Conservation (phyloP, 1,140 invertebrate genomes). For the Eriosoma lanigerum region DNA sequence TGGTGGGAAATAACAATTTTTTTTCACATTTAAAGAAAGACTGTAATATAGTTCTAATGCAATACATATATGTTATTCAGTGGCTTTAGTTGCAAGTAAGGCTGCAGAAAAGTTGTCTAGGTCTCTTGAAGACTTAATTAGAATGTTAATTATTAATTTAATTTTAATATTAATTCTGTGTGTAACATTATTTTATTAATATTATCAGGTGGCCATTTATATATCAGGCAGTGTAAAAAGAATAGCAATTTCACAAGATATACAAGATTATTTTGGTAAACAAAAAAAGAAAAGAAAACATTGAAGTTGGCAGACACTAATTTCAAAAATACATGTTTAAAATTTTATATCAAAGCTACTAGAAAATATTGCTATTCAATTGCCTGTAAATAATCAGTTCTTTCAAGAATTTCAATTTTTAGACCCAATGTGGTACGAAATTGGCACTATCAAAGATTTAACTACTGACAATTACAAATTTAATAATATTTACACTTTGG, state of each 20-base stretch:
- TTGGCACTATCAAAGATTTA: not conserved
- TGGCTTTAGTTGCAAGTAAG: too few species aligned
- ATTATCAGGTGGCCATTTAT: not conserved
- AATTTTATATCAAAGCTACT: not conserved
- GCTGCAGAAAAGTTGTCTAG: too few species aligned
- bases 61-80: too few species aligned
- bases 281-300: constrained; percentile 33
- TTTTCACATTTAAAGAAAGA: not conserved
- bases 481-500: not conserved
- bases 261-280: not conserved
- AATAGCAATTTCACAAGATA: not conserved
- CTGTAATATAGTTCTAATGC: too few species aligned
- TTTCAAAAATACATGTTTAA: constrained; percentile 1
- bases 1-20: not conserved
- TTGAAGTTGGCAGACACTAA: constrained; percentile 7
- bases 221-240: not conserved
- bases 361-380: not conserved
- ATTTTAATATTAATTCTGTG: too few species aligned
- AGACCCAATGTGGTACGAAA: not conserved
- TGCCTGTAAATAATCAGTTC: not conserved
- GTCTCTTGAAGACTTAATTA: too few species aligned
- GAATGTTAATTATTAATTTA: too few species aligned
- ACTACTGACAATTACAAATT: not conserved
- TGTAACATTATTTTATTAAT: too few species aligned
- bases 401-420: constrained; percentile 27